Evolutionary conservation across 2,888 invertebrate genomes (phyloP).

Genomic region (Agrotis segetum): DNA sequence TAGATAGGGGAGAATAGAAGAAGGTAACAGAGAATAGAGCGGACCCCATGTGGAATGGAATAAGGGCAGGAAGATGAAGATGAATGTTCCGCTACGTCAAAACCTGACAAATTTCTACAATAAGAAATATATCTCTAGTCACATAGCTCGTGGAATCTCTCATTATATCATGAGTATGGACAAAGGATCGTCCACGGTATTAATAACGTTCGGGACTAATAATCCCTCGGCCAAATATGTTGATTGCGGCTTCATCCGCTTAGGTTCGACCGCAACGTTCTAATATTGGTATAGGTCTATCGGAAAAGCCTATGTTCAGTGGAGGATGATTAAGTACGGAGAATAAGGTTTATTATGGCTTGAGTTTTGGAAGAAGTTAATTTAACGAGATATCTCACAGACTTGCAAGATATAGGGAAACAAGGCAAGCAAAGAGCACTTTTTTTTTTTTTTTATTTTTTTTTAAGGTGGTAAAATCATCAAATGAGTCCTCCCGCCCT

Average conservation of each 20-base stretch:
- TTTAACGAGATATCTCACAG: no score
- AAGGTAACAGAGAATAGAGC: no score
- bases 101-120: background rate
- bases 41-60: no score
- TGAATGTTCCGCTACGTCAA: background rate
- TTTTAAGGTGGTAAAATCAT: no score
- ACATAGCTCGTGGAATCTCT: background rate
- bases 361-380: no score
- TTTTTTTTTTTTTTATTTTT: no score
- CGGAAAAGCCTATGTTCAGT: slow-evolving; percentile 1
- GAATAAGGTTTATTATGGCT: background rate
- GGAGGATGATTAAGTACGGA: background rate
- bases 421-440: no score
- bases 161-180: slow-evolving; percentile 11
- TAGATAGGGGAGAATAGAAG: no score
- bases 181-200: background rate
- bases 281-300: background rate
- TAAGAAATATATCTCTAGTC: background rate
- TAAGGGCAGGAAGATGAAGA: no score
- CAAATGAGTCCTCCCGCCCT: no score
- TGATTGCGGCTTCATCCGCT: slow-evolving; percentile 24
- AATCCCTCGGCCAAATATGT: slow-evolving; percentile 22
- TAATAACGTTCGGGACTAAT: slow-evolving; percentile 18
- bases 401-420: no score
- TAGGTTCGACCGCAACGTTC: background rate